Base-by-base conservation (phyloP, 2,888 invertebrate species). In the Aethes cnicana region DNA sequence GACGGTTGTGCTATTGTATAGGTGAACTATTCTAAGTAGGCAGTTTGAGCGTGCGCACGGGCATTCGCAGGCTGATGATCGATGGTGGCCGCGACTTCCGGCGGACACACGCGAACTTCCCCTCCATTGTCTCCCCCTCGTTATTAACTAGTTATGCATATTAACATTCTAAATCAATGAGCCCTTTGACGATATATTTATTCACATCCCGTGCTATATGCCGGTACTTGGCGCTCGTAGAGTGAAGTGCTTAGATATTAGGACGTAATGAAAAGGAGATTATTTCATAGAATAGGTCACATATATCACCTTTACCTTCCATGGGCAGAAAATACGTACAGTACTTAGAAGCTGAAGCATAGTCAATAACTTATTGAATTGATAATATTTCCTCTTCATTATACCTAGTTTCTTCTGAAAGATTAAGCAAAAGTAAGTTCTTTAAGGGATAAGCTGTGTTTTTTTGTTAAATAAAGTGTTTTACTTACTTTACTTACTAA, bases 41-140 rank as follows among this genome's bases (percentile, higher is more conserved):
- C 14, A 36, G 16, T 49, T 28, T 33, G 35, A 36, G 44, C 50
- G 43, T 44, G 43, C 36, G 36, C 49, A 39, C 37, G 30, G 21
- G 9, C 18, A n/a, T 18, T 7, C 26, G 28, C 2, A 9, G 23
- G 14, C 39, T 32, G 26, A 65, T 69, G 71, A 72, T 76, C 72
- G 74, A 66, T 72, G 74, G 76, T 72, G 79, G 77, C 65, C 74
- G 39, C 64, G 68, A 68, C 78, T 69, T 85, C 87, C 86, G 84
- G 80, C 84, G 86, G 84, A 86, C 79, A 79, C 66, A 44, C 55
- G 46, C 53, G 54, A 63, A 68, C 84, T 84, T 83, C 86, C 85
- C 82, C 69, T 58, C 72, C 63, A 84, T 86, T 85, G 84, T 85
- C 72, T 74, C 67, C 62, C 79, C 81, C 77, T 76, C 66, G 54